Percentiles rank a stretch among this genome's conserved stretches.
Conservation (phyloP, 2,797 vertebrate species). For the Phalloptychus januarius region DNA sequence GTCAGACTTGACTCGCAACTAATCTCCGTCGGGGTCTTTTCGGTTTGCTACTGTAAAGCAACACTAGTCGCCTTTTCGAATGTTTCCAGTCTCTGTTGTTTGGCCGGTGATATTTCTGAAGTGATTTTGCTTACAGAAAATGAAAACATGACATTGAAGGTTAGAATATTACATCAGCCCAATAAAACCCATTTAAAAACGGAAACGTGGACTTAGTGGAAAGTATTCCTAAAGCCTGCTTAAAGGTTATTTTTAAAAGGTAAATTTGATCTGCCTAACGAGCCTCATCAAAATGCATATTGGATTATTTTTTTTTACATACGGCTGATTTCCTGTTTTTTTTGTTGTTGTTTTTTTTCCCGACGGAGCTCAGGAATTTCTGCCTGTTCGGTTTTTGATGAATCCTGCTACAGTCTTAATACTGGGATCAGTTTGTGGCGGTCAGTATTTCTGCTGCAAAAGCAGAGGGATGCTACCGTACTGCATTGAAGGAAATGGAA, state of each 20-base stretch:
- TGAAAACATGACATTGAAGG: not conserved
- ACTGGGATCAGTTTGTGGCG: constrained; percentile 42
- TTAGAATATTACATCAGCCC: not conserved
- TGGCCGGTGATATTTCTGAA: not conserved
- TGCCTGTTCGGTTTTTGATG: constrained; percentile 8
- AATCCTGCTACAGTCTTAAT: constrained; percentile 28
- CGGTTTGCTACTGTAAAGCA: not conserved
- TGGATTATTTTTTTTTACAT: constrained; percentile 14
- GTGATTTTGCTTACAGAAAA: not conserved
- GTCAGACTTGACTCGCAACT: not conserved
- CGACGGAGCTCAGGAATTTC: constrained; percentile 57
- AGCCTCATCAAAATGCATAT: constrained; percentile 7
- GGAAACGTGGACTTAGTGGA: not conserved
- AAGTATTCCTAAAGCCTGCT: not conserved
- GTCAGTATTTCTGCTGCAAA: constrained; percentile 22
- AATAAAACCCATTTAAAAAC: not conserved
- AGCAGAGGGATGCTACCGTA: not conserved
- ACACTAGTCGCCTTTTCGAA: not conserved
- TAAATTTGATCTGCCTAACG: not conserved
- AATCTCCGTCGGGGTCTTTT: not conserved
- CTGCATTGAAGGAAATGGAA: not conserved
- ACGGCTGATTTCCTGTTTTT: constrained; percentile 7
- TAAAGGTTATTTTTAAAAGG: not conserved
- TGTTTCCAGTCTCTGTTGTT: not conserved
- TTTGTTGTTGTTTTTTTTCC: constrained; percentile 20